Conservation (phyloP, 2,797 vertebrate genomes). For the Cuniculus paca region DNA sequence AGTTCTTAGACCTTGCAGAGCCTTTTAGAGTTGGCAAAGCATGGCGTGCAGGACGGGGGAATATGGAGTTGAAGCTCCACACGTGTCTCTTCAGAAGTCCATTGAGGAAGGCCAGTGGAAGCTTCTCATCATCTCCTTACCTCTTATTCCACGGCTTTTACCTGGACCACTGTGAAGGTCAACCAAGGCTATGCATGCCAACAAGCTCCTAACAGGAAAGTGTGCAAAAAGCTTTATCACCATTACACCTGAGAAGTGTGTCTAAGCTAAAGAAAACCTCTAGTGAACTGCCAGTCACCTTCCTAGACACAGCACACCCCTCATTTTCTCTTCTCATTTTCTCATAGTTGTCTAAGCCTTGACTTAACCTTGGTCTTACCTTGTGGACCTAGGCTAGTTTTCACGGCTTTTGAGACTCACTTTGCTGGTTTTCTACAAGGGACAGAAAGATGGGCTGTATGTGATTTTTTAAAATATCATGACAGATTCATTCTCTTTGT, state of each 20-base stretch:
- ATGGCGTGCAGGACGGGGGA: background rate
- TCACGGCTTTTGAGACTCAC: background rate
- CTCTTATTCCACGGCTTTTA: background rate
- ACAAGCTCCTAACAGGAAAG: background rate
- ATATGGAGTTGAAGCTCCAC: background rate
- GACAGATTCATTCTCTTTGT: conserved; percentile 54
- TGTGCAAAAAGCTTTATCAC: background rate
- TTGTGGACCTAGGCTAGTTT: background rate
- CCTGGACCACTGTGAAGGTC: background rate
- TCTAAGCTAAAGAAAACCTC: background rate
- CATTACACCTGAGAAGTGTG: background rate
- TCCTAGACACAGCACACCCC: background rate
- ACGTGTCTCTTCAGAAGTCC: background rate
- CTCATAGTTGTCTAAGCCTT: background rate
- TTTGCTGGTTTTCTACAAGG: conserved; percentile 45
- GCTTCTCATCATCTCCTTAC: background rate
- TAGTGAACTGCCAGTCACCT: background rate
- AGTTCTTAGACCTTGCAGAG: background rate
- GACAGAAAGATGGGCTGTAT: background rate
- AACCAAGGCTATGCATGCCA: background rate
- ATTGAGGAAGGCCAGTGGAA: background rate
- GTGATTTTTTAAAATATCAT: background rate
- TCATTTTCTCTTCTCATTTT: background rate
- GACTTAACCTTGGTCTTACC: background rate
- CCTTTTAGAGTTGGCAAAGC: background rate